Evolutionary conservation across 1,140 invertebrate species (phyloP), one percentile per base, ranked within the genome.

Genomic region (Bombus balteatus): DNA sequence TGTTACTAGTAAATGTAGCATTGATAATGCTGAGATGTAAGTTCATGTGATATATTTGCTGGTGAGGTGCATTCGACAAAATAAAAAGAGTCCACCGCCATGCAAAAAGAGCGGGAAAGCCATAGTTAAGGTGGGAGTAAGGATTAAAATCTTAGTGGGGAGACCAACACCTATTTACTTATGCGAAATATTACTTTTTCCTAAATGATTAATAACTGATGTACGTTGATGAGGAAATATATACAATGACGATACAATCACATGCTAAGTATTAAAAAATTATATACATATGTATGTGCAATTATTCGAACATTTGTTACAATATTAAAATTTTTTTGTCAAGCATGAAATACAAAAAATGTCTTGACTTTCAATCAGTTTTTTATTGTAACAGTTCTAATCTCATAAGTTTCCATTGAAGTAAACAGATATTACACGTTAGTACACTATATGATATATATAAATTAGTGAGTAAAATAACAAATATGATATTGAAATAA

Each of bases 71-170:
- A 47, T 39, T 53, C 4, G 22, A 15, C 3, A 0, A 72, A 39
- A 75, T 28, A 72, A 59, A 85, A 85, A 68, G 43, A 74, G 28
- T 37, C 18, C 32, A 53, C 41, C 34, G 65, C 74, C 72, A 65
- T 43, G 41, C 13, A 9, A 81, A 86, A 86, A 86, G 78, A 59
- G 87, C 83, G 83, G 83, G 78, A 88, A 88, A 86, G 15, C 43
- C 18, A 5, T 18, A 47, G 6, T 68, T 41, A 13, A 22, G 32
- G 70, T 32, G 34, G 78, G 71, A 0, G 0, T 3, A 62, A 62
- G 28, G 59, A 74, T 62, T 74, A 62, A 53, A 18, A 66, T 80
- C 59, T 72, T 72, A 73, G 39, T 25, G 57, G 57, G 70, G 59
- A 68, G n/a, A 74, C 43, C 70, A 66, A 57, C 71, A 65, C 65